These are phyloP conservation scores for Steinernema hermaphroditum DNA, from an alignment of 2,888 invertebrate species.

Conservation along the genomic window DNA sequence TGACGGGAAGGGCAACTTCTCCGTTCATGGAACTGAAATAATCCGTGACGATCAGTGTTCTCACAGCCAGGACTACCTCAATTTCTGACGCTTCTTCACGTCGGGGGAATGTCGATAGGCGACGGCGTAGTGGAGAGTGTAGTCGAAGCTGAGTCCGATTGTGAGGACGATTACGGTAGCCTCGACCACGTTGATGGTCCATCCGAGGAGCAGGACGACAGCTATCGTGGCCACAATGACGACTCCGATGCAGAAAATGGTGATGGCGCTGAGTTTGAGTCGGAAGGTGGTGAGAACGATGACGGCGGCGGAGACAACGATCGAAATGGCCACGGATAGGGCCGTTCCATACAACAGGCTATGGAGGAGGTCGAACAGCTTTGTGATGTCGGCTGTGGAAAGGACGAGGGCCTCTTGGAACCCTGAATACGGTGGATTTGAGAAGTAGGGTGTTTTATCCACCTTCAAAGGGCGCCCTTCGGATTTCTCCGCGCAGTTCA, in stretches of 20 bases:
- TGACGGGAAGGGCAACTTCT: slow-evolving; percentile 73
- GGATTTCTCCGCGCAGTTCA: not conserved
- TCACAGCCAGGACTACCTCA: not conserved
- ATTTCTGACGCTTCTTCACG: not conserved
- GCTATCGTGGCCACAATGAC: slow-evolving; percentile 81
- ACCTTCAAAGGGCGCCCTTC: not conserved
- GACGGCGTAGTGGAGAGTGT: slow-evolving; percentile 86
- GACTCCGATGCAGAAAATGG: slow-evolving; percentile 62
- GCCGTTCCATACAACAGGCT: slow-evolving; percentile 82
- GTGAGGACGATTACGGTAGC: slow-evolving; percentile 89
- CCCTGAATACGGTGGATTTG: too few species aligned
- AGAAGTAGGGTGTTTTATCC: too few species aligned
- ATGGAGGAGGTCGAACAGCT: slow-evolving; percentile 85
- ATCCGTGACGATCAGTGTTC: not conserved
- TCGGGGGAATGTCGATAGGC: slow-evolving; percentile 68
- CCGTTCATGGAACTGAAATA: not conserved
- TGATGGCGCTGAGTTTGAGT: slow-evolving; percentile 77
- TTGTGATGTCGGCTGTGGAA: slow-evolving; percentile 58
- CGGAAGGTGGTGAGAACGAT: slow-evolving; percentile 81
- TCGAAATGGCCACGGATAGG: slow-evolving; percentile 80
- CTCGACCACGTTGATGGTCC: slow-evolving; percentile 91
- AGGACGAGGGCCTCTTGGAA: slow-evolving; percentile 1
- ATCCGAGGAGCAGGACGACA: slow-evolving; percentile 72
- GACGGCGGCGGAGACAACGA: slow-evolving; percentile 79
- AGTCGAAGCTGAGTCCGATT: slow-evolving; percentile 89